Evolutionary conservation across 2,888 invertebrate genomes (phyloP).

Genomic region (Fabriciana adippe): DNA sequence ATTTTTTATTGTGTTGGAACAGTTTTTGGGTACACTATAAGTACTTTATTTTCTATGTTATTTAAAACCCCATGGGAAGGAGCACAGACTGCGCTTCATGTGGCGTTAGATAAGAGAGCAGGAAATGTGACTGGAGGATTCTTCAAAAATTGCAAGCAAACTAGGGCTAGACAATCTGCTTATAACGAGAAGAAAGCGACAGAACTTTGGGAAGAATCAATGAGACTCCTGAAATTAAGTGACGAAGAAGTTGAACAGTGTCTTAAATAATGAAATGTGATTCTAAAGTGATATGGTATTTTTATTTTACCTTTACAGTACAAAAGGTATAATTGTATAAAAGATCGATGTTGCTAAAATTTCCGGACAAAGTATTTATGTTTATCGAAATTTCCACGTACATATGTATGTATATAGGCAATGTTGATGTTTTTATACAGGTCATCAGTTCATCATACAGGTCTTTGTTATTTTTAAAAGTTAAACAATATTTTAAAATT

Average conservation of each 20-base stretch:
- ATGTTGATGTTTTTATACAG: too few species aligned
- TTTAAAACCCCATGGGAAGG: slow-evolving; percentile 34
- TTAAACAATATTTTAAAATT: too few species aligned
- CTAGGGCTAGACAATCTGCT: slow-evolving; percentile 59
- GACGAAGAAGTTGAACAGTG: slow-evolving; percentile 21
- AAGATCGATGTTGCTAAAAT: too few species aligned
- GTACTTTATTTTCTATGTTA: slow-evolving; percentile 60
- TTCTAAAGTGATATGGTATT: neutral
- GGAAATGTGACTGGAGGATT: slow-evolving; percentile 85
- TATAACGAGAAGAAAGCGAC: slow-evolving; percentile 69
- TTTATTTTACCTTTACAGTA: too few species aligned
- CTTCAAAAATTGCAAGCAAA: slow-evolving; percentile 85
- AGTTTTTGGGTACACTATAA: slow-evolving; percentile 74
- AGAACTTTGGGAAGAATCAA: slow-evolving; percentile 46
- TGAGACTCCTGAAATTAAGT: slow-evolving; percentile 33
- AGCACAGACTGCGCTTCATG: slow-evolving; percentile 86
- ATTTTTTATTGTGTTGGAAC: slow-evolving; percentile 81
- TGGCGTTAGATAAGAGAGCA: slow-evolving; percentile 86
- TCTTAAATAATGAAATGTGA: neutral
- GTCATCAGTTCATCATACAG: too few species aligned
- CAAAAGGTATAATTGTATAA: too few species aligned
- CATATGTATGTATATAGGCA: too few species aligned
- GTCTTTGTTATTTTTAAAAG: too few species aligned
- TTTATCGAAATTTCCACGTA: too few species aligned
- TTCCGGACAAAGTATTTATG: too few species aligned